These are phyloP conservation scores for Thermophis baileyi DNA, from an alignment of 2,113 vertebrate species.

Conservation along the genomic window DNA sequence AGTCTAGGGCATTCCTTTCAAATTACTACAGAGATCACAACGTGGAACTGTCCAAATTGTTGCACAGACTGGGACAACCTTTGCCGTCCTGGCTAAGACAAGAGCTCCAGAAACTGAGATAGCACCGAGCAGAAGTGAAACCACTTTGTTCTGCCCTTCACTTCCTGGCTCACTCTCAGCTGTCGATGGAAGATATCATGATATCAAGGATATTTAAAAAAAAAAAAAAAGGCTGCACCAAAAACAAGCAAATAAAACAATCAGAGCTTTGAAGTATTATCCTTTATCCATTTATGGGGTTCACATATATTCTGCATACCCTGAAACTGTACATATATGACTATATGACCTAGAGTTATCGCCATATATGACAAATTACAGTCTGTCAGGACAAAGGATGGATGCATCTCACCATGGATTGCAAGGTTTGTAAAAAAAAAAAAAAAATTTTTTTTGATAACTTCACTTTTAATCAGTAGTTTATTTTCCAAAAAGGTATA, in stretches of 20 bases:
- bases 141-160: slow-evolving; percentile 21
- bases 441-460: neutral
- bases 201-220: slow-evolving; percentile 12
- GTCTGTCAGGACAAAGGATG: slow-evolving; percentile 49
- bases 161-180: slow-evolving; percentile 51
- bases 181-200: slow-evolving; percentile 50
- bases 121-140: slow-evolving; percentile 50
- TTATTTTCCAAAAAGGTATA: neutral
- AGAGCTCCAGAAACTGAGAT: slow-evolving; percentile 95
- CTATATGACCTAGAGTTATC: slow-evolving; percentile 39
- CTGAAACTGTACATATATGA: slow-evolving; percentile 13
- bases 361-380: slow-evolving; percentile 36
- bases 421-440: slow-evolving; percentile 47
- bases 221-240: neutral
- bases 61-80: slow-evolving; percentile 92
- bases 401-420: slow-evolving; percentile 45
- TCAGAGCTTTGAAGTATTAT: slow-evolving; percentile 25
- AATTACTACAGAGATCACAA: slow-evolving; percentile 96
- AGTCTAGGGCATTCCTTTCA: slow-evolving; percentile 91
- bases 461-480: slow-evolving; percentile 6
- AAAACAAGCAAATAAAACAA: neutral
- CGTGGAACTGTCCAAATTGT: slow-evolving; percentile 91
- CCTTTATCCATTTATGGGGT: slow-evolving; percentile 9
- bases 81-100: slow-evolving; percentile 95
- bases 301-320: slow-evolving; percentile 28